Base-by-base conservation (phyloP, 2,113 vertebrate species). In the Pogonocichla stellata region DNA sequence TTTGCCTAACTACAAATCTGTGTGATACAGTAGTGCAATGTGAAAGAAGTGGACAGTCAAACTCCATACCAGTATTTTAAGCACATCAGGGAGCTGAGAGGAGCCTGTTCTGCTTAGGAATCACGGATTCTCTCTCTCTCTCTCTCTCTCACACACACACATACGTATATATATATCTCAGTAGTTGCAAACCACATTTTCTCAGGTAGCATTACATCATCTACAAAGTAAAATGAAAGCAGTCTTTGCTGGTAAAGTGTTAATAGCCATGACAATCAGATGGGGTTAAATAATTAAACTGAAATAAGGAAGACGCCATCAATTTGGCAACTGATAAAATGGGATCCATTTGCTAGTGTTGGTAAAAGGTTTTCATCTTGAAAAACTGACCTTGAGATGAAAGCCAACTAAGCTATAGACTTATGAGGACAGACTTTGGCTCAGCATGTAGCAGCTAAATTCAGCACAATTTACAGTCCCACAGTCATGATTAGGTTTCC, bases 281-380 rank as follows among this genome's bases (percentile, higher is more conserved):
- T 11, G 62, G 56, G 34, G 88, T 88, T 70, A 86, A 95, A 80
- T 86, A 80, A 83, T 96, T 83, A 74, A 83, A 88, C 47, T 64
- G 42, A 71, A 88, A 50, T 86, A 77, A 69, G 66, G 71, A 90
- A 69, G 36, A 48, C 33, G 40, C 20, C 10, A 15, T 72, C 54
- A 72, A 10, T 75, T 77, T 75, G 71, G 45, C 58, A 57, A 2
- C 56, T 61, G 54, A 78, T 62, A 60, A 60, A 29, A 62, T 70
- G 26, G 15, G 22, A 83, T 77, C 26, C 20, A 23, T 86, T 94
- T 80, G 18, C 19, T 86, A 66, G 61, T 70, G 64, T 19, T 83
- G 34, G 51, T 62, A 47, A 86, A 83, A 73, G 26, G 17, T 80
- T 93, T 93, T 83, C 23, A 10, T 70, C 3, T 1, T 62, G 50